Percentiles rank a stretch among this genome's conserved stretches.
phyloP scores from a whole-genome alignment of 2,113 vertebrate species.

The Hydrolagus affinis region DNA sequence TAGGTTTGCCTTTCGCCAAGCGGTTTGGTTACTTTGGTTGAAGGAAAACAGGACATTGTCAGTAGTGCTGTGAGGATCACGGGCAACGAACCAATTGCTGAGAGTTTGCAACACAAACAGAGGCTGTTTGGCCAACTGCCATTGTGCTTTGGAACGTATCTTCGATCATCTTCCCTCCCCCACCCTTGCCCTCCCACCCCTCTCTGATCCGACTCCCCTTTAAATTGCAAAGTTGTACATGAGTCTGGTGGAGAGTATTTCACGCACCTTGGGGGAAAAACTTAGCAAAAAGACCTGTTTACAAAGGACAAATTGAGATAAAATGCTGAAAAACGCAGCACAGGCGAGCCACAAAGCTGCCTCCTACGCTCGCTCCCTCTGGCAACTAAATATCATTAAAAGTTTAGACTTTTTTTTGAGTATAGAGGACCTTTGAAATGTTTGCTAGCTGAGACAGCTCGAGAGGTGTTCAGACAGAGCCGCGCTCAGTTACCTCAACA shows the following conservation, averaged over 20 bases:
- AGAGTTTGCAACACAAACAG: neutral
- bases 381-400: neutral
- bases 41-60: slow-evolving; percentile 19
- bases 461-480: neutral
- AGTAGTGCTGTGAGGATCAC: neutral
- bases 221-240: no score
- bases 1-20: slow-evolving; percentile 91
- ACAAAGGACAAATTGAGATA: no score
- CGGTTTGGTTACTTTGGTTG: slow-evolving; percentile 85
- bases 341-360: no score
- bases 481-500: slow-evolving; percentile 70
- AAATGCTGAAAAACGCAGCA: no score
- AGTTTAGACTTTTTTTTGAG: neutral
- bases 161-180: no score
- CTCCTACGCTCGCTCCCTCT: neutral
- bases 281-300: no score
- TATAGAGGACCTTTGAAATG: neutral
- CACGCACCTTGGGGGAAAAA: no score
- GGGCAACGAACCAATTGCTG: neutral
- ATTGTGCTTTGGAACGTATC: neutral
- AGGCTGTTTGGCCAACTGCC: no score
- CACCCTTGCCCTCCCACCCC: no score
- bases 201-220: no score
- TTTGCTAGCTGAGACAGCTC: neutral
- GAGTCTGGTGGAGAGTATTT: no score